Conservation (phyloP, 1,140 invertebrate species). For the Conus betulinus region DNA sequence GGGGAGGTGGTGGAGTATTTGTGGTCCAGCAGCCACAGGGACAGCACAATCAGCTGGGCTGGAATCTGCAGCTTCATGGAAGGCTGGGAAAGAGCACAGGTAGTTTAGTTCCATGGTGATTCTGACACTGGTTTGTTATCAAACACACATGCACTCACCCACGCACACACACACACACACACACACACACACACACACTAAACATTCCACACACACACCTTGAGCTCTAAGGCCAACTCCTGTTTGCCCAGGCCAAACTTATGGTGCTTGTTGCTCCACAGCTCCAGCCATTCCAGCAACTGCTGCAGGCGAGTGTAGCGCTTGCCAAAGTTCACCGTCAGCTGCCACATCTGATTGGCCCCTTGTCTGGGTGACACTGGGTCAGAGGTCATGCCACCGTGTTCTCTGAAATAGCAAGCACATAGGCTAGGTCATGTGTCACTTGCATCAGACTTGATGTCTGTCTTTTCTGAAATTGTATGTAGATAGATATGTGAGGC, state of each 20-base stretch:
- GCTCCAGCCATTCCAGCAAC: conserved; percentile 68
- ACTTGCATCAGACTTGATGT: no score
- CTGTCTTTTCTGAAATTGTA: no score
- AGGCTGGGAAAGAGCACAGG: conserved; percentile 39
- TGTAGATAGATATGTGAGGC: no score
- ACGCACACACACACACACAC: not conserved
- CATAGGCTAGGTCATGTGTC: not conserved
- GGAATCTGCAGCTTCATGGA: conserved; percentile 67
- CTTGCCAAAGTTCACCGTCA: conserved; percentile 68
- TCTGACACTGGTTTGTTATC: no score
- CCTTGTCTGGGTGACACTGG: not conserved
- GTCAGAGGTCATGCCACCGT: not conserved
- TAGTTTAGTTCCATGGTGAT: no score
- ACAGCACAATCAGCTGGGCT: conserved; percentile 65
- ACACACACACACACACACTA: not conserved
- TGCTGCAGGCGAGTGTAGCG: conserved; percentile 63
- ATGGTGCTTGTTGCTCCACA: conserved; percentile 68
- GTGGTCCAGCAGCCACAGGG: conserved; percentile 69
- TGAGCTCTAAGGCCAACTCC: conserved; percentile 53
- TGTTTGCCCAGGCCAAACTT: conserved; percentile 55
- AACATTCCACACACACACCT: not conserved
- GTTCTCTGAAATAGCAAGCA: not conserved
- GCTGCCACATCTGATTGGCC: conserved; percentile 47
- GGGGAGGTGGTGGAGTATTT: conserved; percentile 56
- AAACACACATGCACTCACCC: not conserved